phyloP scores from a whole-genome alignment of 2,888 invertebrate genomes.

The Yponomeuta malinellus region DNA sequence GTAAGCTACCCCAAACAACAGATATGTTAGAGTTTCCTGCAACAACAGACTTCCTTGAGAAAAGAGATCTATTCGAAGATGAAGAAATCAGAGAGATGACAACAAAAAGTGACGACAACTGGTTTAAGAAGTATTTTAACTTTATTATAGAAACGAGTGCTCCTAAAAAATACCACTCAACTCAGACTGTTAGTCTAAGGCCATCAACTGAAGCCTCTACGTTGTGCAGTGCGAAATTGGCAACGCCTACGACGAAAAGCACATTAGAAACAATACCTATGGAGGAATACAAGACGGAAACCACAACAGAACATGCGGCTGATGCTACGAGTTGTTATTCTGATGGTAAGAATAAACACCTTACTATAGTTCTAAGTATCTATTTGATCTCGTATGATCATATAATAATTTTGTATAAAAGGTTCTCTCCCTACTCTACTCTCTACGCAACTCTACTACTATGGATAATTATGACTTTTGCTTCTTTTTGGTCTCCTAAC shows the following conservation, averaged over 20 bases:
- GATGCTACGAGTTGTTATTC: background rate
- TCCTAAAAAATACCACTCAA: constrained; percentile 47
- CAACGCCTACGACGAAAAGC: background rate
- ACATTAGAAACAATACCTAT: background rate
- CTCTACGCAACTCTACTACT: no score
- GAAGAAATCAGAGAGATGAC: constrained; percentile 52
- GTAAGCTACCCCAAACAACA: constrained; percentile 49
- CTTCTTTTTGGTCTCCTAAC: no score
- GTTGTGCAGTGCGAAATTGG: background rate
- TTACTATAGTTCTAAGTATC: no score
- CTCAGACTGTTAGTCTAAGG: constrained; percentile 46
- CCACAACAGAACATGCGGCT: background rate
- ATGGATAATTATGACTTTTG: no score
- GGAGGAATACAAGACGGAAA: background rate
- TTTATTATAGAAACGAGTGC: constrained; percentile 45
- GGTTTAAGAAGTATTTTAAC: constrained; percentile 60
- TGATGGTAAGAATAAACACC: background rate
- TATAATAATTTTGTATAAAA: no score
- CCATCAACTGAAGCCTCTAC: constrained; percentile 24
- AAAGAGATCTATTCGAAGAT: constrained; percentile 16
- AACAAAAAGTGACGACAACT: constrained; percentile 53
- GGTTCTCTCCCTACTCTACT: no score
- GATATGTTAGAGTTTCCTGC: background rate
- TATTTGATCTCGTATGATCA: no score
- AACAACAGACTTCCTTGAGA: constrained; percentile 19